These are phyloP conservation scores for Drosophila asahinai DNA, from an alignment of 1,140 invertebrate species.

Conservation along the genomic window DNA sequence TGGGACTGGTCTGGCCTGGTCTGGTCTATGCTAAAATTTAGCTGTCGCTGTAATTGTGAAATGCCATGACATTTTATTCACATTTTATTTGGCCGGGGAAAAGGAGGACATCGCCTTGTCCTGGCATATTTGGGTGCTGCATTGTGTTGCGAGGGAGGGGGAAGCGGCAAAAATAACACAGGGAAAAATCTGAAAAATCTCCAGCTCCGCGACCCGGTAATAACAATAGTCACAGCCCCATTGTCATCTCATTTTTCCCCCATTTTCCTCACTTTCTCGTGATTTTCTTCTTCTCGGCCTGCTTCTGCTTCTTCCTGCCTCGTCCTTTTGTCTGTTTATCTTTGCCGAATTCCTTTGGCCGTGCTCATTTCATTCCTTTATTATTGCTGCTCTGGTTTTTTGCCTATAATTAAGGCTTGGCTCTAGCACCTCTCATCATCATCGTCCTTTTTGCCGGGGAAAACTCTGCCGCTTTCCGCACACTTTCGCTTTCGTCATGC, in stretches of 20 bases:
- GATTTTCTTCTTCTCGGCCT: conserved; percentile 13
- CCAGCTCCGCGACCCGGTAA: conserved; percentile 44
- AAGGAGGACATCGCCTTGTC: conserved; percentile 10
- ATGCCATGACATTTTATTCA: conserved; percentile 75
- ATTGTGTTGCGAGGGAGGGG: conserved; percentile 33
- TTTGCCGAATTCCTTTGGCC: conserved; percentile 67
- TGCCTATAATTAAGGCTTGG: conserved; percentile 74
- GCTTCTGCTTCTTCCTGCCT: conserved; percentile 10
- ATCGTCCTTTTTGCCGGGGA: conserved; percentile 11
- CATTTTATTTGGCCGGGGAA: conserved; percentile 60
- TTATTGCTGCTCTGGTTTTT: conserved; percentile 53
- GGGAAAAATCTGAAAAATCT: conserved; percentile 71
- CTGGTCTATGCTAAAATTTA: conserved; percentile 72
- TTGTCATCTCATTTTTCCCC: conserved; percentile 56
- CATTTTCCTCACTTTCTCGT: conserved; percentile 26
- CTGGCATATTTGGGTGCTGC: conserved; percentile 68
- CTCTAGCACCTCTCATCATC: conserved; percentile 39
- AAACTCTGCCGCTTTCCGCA: conserved; percentile 8
- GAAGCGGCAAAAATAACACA: conserved; percentile 26
- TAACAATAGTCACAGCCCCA: conserved; percentile 68
- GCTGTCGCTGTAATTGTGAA: conserved; percentile 78
- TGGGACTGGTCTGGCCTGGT: conserved; percentile 37
- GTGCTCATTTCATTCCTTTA: conserved; percentile 67
- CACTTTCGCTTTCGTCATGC: conserved; percentile 48
- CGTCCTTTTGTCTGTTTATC: conserved; percentile 79